Evolutionary conservation across 2,797 vertebrate genomes (phyloP).

Genomic region (Sebastes melanostomus): DNA sequence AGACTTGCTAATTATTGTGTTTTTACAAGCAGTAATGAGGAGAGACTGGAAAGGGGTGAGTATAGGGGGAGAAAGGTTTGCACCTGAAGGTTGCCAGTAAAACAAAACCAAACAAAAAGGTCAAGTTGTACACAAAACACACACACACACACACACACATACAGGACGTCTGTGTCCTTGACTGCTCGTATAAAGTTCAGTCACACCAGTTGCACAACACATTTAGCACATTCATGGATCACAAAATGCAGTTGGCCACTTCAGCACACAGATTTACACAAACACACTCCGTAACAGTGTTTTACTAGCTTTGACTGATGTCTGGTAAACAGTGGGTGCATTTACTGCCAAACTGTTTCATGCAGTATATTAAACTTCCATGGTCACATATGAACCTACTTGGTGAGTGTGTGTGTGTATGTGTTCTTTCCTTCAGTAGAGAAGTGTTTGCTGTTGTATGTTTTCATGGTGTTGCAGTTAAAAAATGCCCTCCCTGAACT

Average conservation of each 20-base stretch:
- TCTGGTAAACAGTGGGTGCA: constrained; percentile 9
- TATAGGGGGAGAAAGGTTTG: constrained; percentile 43
- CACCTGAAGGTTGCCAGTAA: constrained; percentile 70
- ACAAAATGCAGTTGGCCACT: background rate
- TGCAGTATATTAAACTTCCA: constrained; percentile 4
- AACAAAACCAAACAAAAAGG: constrained; percentile 27
- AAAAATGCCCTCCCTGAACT: background rate
- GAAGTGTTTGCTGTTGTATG: constrained; percentile 10
- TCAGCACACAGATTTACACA: background rate
- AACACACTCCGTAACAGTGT: background rate
- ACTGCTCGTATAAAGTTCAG: constrained; percentile 5
- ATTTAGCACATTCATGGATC: background rate
- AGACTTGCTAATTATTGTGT: constrained; percentile 55
- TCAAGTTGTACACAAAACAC: constrained; percentile 7
- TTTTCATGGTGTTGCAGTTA: background rate
- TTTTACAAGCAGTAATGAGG: constrained; percentile 68
- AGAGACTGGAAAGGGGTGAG: constrained; percentile 31
- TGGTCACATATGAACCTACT: constrained; percentile 11
- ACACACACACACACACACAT: background rate
- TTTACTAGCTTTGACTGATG: constrained; percentile 9
- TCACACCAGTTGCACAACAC: constrained; percentile 1
- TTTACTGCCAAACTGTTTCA: constrained; percentile 1
- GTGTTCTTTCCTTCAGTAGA: too few relatives aligned
- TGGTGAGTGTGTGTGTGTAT: background rate
- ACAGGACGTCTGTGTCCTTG: background rate